phyloP scores from a whole-genome alignment of 1,140 invertebrate genomes.

The Saxidomus purpurata region DNA sequence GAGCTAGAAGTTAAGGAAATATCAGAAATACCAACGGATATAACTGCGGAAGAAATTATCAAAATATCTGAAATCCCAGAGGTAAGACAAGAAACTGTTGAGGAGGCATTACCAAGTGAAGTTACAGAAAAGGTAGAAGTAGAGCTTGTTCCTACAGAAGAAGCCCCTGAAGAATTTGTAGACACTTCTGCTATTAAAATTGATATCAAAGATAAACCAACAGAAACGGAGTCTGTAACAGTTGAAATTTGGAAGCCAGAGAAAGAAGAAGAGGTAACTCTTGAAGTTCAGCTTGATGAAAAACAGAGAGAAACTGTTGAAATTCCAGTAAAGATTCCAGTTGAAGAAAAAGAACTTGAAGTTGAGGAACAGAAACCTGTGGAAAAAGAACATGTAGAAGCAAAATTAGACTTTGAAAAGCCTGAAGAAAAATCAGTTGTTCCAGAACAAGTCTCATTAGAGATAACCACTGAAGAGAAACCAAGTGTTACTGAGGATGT shows the following conservation, averaged over 20 bases:
- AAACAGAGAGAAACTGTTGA: constrained; percentile 23
- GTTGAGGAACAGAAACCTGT: background rate
- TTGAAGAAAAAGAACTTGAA: background rate
- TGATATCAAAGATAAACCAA: constrained; percentile 38
- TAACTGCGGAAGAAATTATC: background rate
- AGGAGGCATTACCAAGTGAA: background rate
- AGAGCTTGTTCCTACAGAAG: constrained; percentile 20
- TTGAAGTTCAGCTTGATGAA: constrained; percentile 41
- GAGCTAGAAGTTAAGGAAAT: constrained; percentile 1
- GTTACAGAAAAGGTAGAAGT: constrained; percentile 21
- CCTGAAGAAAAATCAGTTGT: constrained; percentile 7
- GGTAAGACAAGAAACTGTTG: background rate
- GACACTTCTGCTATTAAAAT: background rate
- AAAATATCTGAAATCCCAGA: constrained; percentile 40
- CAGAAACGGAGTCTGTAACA: background rate
- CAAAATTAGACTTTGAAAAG: constrained; percentile 21
- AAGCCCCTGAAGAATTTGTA: background rate
- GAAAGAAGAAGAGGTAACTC: background rate
- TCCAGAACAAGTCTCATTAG: background rate
- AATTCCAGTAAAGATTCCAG: background rate
- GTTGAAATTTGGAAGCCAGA: constrained; percentile 19
- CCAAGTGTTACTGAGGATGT: background rate
- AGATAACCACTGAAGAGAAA: constrained; percentile 8
- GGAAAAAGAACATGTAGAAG: background rate
- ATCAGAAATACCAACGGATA: constrained; percentile 28